Conservation (phyloP, 1,140 invertebrate species). For the Gonatopus flavifemur region DNA sequence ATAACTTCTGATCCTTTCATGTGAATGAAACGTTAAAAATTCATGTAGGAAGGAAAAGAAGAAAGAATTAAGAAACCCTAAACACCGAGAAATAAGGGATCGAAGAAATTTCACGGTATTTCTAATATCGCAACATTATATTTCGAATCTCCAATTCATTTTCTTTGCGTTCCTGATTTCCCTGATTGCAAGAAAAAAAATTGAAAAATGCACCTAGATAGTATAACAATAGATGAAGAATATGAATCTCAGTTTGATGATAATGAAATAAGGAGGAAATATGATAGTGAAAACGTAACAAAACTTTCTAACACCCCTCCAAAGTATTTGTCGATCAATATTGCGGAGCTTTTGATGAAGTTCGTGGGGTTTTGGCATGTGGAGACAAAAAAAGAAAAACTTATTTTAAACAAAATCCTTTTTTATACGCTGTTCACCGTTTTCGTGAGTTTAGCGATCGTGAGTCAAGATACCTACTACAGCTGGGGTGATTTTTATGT, state of each 20-base stretch:
- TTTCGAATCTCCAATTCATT: too few species aligned
- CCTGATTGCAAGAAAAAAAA: too few species aligned
- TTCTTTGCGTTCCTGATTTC: too few species aligned
- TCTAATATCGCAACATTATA: too few species aligned
- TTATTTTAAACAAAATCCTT: constrained; percentile 3
- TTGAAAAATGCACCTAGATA: constrained; percentile 14
- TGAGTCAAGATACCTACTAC: constrained; percentile 12
- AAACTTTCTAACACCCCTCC: background rate
- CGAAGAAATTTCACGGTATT: too few species aligned
- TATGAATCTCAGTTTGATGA: too few species aligned
- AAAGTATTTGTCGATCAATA: constrained; percentile 12
- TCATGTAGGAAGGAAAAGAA: too few species aligned
- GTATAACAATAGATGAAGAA: background rate
- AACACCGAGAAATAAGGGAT: too few species aligned
- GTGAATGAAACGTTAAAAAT: too few species aligned
- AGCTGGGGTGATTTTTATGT: constrained; percentile 18
- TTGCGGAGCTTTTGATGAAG: constrained; percentile 16
- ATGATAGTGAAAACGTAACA: background rate
- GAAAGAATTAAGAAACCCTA: too few species aligned
- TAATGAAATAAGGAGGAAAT: background rate
- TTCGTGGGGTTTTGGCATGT: constrained; percentile 19
- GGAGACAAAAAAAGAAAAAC: constrained; percentile 4
- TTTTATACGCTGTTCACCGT: constrained; percentile 15
- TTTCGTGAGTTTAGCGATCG: constrained; percentile 6
- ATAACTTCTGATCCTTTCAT: too few species aligned